A percentile compares a stretch with the other conserved stretches of the same genome.
phyloP scores from a whole-genome alignment of 1,140 invertebrate species.

The Sesamia nonagrioides region DNA sequence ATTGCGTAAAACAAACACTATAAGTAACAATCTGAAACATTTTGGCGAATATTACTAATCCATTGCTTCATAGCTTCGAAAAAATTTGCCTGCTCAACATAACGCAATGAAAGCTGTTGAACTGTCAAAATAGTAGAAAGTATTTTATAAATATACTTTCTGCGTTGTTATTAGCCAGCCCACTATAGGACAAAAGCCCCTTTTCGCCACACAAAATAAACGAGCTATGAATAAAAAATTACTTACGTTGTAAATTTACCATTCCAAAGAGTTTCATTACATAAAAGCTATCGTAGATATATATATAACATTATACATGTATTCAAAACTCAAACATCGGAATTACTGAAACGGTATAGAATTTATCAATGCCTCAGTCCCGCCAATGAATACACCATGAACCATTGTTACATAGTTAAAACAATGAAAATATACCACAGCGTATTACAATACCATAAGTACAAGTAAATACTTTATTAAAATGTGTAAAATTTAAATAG shows the following conservation, averaged over 20 bases:
- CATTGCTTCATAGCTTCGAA: no score
- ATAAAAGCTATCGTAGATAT: no score
- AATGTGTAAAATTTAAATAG: no score
- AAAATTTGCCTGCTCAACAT: no score
- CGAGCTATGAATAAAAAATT: constrained; percentile 2
- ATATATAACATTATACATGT: neutral
- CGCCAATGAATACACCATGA: neutral
- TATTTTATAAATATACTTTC: neutral
- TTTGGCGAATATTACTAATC: no score
- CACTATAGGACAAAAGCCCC: neutral
- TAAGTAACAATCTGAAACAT: no score
- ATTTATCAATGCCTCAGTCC: neutral
- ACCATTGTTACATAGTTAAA: neutral
- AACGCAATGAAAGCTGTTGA: no score
- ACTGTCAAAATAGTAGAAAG: no score
- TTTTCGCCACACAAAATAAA: neutral
- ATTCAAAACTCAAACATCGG: constrained; percentile 2
- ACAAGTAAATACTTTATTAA: no score
- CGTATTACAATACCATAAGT: no score
- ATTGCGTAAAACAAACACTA: no score
- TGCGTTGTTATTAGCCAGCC: neutral
- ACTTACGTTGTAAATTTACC: neutral
- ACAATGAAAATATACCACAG: neutral
- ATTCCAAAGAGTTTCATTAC: neutral
- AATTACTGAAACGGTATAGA: neutral